These are phyloP conservation scores for Xerus rutilus DNA, from an alignment of 2,797 vertebrate species.

Conservation along the genomic window DNA sequence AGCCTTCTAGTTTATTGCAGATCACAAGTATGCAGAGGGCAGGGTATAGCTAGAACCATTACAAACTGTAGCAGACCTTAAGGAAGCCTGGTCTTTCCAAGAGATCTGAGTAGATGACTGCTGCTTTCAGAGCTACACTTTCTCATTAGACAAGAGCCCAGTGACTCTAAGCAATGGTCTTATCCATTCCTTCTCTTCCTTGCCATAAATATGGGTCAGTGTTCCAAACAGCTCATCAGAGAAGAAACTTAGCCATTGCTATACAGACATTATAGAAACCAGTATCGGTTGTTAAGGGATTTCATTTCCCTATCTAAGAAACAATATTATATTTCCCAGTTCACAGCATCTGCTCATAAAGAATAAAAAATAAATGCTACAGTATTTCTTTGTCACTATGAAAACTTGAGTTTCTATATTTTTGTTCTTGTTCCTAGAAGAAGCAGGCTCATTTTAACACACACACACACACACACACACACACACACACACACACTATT, in stretches of 20 bases:
- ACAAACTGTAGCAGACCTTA: constrained; percentile 42
- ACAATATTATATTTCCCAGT: neutral
- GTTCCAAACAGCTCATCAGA: constrained; percentile 72
- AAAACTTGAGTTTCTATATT: constrained; percentile 69
- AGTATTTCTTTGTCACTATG: constrained; percentile 56
- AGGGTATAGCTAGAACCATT: neutral
- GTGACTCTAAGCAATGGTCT: constrained; percentile 39
- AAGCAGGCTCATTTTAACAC: constrained; percentile 17
- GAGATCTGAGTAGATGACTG: constrained; percentile 55
- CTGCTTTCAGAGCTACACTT: constrained; percentile 72
- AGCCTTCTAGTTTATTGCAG: constrained; percentile 29
- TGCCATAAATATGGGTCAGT: constrained; percentile 74
- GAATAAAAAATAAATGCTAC: neutral
- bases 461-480: neutral
- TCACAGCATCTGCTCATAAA: constrained; percentile 56
- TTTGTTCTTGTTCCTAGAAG: constrained; percentile 43
- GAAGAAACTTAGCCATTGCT: constrained; percentile 65
- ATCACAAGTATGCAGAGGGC: neutral
- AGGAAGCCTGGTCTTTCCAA: constrained; percentile 66
- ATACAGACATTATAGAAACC: constrained; percentile 67
- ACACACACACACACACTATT: neutral
- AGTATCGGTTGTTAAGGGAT: constrained; percentile 50
- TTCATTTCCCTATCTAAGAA: constrained; percentile 49
- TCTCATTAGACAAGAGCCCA: constrained; percentile 71
- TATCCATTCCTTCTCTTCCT: constrained; percentile 58